Conservation (phyloP, 2,113 vertebrate genomes). For the Nyctereutes procyonoides region DNA sequence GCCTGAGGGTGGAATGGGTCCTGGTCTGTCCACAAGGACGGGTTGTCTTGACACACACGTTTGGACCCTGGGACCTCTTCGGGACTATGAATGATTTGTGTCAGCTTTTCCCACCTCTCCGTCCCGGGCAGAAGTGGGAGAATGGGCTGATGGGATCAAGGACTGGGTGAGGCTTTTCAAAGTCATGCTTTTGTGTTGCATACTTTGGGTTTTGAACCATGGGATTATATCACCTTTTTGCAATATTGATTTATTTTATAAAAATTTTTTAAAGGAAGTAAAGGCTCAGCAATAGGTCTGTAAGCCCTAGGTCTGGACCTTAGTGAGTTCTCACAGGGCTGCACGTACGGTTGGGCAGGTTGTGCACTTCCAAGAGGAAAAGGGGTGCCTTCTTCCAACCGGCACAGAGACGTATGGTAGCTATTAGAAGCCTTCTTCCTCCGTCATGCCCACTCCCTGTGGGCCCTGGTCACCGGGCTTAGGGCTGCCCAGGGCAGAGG, state of each 20-base stretch:
- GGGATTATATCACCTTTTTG: neutral
- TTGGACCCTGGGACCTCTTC: neutral
- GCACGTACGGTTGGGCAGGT: neutral
- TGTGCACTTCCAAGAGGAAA: neutral
- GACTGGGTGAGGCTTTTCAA: neutral
- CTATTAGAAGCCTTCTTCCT: neutral
- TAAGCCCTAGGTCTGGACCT: neutral
- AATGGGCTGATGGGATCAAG: neutral
- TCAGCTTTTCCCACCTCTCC: neutral
- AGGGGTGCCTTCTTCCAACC: neutral
- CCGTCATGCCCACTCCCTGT: accelerated
- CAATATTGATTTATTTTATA: neutral
- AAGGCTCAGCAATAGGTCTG: neutral
- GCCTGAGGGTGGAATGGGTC: neutral
- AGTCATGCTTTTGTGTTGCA: neutral
- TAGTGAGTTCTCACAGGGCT: neutral
- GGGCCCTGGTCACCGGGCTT: neutral
- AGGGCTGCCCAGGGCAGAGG: neutral
- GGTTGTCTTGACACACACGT: neutral
- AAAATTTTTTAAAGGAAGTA: neutral
- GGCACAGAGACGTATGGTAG: neutral
- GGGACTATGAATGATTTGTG: neutral
- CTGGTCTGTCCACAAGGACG: neutral
- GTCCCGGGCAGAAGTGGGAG: neutral
- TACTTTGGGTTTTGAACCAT: neutral